Conservation (phyloP, 2,888 invertebrate species). For the Ormyrus pomaceus region DNA sequence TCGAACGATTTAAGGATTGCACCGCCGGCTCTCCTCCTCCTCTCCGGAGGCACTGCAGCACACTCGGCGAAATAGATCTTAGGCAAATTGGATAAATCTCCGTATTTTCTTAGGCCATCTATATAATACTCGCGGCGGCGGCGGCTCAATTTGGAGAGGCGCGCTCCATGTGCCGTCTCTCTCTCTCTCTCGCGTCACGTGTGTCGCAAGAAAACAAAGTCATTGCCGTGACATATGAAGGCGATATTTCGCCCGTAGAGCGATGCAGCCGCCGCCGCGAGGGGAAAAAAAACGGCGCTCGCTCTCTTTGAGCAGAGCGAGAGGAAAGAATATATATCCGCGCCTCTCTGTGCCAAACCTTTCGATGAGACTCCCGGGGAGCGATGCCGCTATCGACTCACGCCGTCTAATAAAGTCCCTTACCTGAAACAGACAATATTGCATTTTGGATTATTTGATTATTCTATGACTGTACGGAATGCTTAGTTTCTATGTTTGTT, state of each 20-base stretch:
- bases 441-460: neutral
- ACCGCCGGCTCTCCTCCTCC: no score
- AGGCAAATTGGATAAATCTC: slow-evolving; percentile 58
- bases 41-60: neutral
- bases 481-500: no score
- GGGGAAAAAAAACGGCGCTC: neutral
- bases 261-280: no score
- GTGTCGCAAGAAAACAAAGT: slow-evolving; percentile 65
- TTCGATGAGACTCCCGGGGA: neutral
- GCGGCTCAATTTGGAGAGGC: neutral
- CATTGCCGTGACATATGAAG: slow-evolving; percentile 72
- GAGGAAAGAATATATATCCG: neutral
- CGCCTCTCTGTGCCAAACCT: neutral
- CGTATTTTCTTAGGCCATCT: slow-evolving; percentile 8
- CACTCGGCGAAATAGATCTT: slow-evolving; percentile 21
- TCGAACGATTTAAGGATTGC: no score
- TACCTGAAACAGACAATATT: slow-evolving; percentile 31
- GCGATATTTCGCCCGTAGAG: slow-evolving; percentile 10
- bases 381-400: neutral
- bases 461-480: neutral
- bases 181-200: slow-evolving; percentile 30
- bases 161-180: neutral
- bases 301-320: neutral
- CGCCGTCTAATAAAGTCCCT: slow-evolving; percentile 1
- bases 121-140: neutral